Evolutionary conservation across 1,140 invertebrate species (phyloP).

Genomic region (Apis mellifera): DNA sequence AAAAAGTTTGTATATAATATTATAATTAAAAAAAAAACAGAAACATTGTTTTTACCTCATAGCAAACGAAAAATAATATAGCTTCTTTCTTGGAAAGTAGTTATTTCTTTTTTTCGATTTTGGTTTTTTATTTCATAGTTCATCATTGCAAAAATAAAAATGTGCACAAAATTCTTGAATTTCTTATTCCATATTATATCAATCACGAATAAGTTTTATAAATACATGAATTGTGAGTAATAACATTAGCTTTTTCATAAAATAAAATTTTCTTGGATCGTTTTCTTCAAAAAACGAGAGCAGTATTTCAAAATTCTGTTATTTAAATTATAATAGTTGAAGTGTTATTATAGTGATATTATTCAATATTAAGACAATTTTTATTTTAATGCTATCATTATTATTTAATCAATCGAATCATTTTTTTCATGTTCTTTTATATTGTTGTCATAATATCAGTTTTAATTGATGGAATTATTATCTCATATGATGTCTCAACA

Average conservation of each 20-base stretch:
- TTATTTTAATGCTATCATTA: not conserved
- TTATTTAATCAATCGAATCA: not conserved
- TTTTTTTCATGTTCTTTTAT: not conserved
- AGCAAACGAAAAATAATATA: conserved; percentile 52
- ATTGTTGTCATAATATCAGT: not conserved
- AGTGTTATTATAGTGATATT: not conserved
- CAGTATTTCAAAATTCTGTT: not conserved
- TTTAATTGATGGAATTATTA: not conserved
- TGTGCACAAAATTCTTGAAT: conserved; percentile 38
- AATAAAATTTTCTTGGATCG: not conserved
- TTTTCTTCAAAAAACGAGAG: not conserved
- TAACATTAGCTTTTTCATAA: not conserved
- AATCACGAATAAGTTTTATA: not conserved
- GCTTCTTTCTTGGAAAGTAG: conserved; percentile 59
- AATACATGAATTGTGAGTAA: not conserved
- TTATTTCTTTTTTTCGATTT: conserved; percentile 34
- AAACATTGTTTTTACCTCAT: conserved; percentile 32
- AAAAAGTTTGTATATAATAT: too few species aligned
- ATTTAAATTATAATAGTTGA: too few species aligned
- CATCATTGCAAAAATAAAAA: conserved; percentile 30
- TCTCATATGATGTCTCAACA: not conserved
- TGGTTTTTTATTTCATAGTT: conserved; percentile 15
- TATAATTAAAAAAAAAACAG: not conserved
- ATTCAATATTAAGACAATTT: not conserved
- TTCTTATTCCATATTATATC: conserved; percentile 59